These are phyloP conservation scores for Xenopus laevis DNA, from an alignment of 2,113 vertebrate species.

Conservation along the genomic window DNA sequence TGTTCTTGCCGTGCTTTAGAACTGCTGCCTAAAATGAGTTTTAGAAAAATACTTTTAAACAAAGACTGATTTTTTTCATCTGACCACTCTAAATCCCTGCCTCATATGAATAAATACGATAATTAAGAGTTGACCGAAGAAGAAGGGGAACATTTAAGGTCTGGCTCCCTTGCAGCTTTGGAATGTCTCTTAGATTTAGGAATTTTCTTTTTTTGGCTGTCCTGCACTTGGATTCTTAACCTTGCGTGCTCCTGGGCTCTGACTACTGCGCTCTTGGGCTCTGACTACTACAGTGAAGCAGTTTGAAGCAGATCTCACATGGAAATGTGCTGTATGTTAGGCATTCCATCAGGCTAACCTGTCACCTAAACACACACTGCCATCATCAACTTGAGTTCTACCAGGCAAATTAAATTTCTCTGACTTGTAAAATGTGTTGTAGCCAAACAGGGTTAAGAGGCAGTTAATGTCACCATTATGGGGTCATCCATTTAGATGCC, in stretches of 20 bases:
- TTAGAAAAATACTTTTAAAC: not conserved
- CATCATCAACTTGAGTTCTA: slow-evolving; percentile 25
- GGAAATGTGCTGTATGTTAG: slow-evolving; percentile 8
- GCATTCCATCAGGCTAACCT: slow-evolving; percentile 15
- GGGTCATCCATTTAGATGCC: no score
- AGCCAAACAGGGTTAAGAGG: not conserved
- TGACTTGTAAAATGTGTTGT: slow-evolving; percentile 45
- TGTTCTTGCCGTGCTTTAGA: slow-evolving; percentile 10
- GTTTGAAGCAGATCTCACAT: slow-evolving; percentile 9
- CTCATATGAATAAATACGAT: slow-evolving; percentile 27
- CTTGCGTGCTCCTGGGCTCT: slow-evolving; percentile 26
- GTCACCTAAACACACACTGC: slow-evolving; percentile 22
- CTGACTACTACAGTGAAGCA: slow-evolving; percentile 23
- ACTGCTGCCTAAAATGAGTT: not conserved
- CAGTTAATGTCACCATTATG: not conserved
- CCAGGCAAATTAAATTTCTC: slow-evolving; percentile 49
- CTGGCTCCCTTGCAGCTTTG: slow-evolving; percentile 53
- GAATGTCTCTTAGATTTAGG: slow-evolving; percentile 55
- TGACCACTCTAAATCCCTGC: slow-evolving; percentile 16
- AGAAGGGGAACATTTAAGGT: slow-evolving; percentile 46
- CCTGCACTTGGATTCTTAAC: slow-evolving; percentile 49
- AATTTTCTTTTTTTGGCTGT: slow-evolving; percentile 47
- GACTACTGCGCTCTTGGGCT: no score
- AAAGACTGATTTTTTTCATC: slow-evolving; percentile 11
- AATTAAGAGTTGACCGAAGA: slow-evolving; percentile 23